Base-by-base conservation (phyloP, 2,888 invertebrate species). In the Cylindroiulus punctatus region DNA sequence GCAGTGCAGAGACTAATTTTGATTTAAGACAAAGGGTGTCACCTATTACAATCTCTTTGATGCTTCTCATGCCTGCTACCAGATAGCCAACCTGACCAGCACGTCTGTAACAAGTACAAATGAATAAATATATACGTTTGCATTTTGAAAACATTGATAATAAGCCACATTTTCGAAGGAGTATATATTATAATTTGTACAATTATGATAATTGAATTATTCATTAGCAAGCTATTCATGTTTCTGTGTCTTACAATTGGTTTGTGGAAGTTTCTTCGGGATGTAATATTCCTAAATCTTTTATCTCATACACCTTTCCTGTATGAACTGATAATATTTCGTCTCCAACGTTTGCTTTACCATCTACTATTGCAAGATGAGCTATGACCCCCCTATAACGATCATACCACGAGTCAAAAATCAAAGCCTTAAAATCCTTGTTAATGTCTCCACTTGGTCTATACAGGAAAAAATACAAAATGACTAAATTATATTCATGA, bases 391-490 rank as follows among this genome's bases (percentile, higher is more conserved):
- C 91, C 57, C 95, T 94, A 90, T 95, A 97, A 88, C 93, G 94
- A 90, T 98, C 97, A 91, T 95, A 98, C 95, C 97, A 97, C 86
- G 97, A 97, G 90, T 99, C 99, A 91, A 98, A 98, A 87, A 98
- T 92, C 81, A 98, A 92, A 0, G 96, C 97, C 90, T 94, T 94
- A 87, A 98, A 94, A 42, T 94, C 92, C 0, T 92, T 92, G 2
- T 89, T 84, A 14, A 86, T 47, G 81, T 90, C 88, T 36, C 90
- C 90, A 4, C 65, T 87, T 3, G 92, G 92, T 3, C 91, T 91
- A 88, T 32, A 89, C 30, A n/a, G 32, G n/a, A n/a, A 81, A 5
- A 86, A 40, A 57, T 42, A 42, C 19, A 57, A 84, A 32, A 84
- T 14, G 32, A n/a, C 42, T 30, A 84, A 10, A 14, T 22, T 40